Evolutionary conservation across 2,888 invertebrate genomes (phyloP).

Genomic region (Eueremaeus valkanovi): DNA sequence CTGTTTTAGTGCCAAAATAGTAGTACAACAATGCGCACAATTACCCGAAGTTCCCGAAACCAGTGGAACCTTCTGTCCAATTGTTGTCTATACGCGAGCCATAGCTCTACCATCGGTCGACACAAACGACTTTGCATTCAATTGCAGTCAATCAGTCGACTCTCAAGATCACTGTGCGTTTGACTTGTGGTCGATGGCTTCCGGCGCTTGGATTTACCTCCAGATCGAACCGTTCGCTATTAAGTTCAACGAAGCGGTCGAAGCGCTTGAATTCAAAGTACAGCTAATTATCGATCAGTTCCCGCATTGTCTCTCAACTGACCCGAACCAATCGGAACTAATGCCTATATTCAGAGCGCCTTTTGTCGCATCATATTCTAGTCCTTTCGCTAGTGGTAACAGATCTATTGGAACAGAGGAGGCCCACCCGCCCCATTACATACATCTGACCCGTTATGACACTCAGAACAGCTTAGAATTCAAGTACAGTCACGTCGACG

Average conservation of each 20-base stretch:
- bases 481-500: conserved; percentile 36
- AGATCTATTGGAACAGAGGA: no score
- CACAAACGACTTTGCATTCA: background rate
- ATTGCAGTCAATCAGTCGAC: conserved; percentile 22
- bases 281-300: conserved; percentile 26
- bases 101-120: conserved; percentile 25
- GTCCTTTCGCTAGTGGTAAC: no score
- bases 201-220: conserved; percentile 34
- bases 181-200: background rate
- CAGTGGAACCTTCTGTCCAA: conserved; percentile 13
- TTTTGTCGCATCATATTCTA: background rate
- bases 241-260: background rate
- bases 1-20: conserved; percentile 38
- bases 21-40: conserved; percentile 31
- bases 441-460: conserved; percentile 40
- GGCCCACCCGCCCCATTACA: no score
- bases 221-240: background rate
- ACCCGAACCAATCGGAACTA: no score
- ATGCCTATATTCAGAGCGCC: no score
- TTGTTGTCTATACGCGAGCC: conserved; percentile 17
- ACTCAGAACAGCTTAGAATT: conserved; percentile 35
- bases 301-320: background rate
- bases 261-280: background rate
- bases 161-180: conserved; percentile 24
- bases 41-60: background rate